Base-by-base conservation (phyloP, 1,140 invertebrate genomes). In the Amphibalanus amphitrite region DNA sequence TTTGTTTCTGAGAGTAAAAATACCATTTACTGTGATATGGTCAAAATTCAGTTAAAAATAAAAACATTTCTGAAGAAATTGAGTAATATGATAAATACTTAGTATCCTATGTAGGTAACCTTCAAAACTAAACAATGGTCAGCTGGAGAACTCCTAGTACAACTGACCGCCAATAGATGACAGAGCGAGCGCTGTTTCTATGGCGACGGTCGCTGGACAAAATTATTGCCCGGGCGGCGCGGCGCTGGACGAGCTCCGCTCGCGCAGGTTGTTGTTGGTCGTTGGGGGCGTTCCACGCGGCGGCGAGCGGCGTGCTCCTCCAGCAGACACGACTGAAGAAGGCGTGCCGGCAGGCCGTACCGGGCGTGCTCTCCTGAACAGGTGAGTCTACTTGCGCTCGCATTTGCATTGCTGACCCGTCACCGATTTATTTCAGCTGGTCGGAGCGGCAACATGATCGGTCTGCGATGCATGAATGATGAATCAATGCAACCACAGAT, bases 251-350 rank as follows among this genome's bases (percentile, higher is more conserved):
- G 47, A 59, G 47, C 6, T 20, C 47, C 47, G 47, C 20, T 23
- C 47, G 47, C 47, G 20, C 47, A 59, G 47, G 47, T 59, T 59
- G 47, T 59, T 59, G 47, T 59, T 20, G 47, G 47, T 23, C 20
- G 47, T 59, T 59, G 47, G 47, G 47, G 47, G 47, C 47, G 47
- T 59, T 59, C 47, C 47, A 59, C 47, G 47, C 47, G 47, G 47
- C 47, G n/a, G 13, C 47, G 10, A 20, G 47, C 47, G 10, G 47
- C 47, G 47, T 59, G 47, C 47, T 59, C 47, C 47, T 59, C 47
- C 47, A 23, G 17, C 47, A 23, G 13, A 13, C 47, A 59, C 1
- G 1, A 20, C 47, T 59, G 47, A 59, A 23, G 47, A 3, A 1
- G 47, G 47, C 47, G 10, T 59, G 47, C 20, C 47, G 20, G 47